These are phyloP conservation scores for Panurus biarmicus DNA, from an alignment of 2,113 vertebrate species.

Conservation along the genomic window DNA sequence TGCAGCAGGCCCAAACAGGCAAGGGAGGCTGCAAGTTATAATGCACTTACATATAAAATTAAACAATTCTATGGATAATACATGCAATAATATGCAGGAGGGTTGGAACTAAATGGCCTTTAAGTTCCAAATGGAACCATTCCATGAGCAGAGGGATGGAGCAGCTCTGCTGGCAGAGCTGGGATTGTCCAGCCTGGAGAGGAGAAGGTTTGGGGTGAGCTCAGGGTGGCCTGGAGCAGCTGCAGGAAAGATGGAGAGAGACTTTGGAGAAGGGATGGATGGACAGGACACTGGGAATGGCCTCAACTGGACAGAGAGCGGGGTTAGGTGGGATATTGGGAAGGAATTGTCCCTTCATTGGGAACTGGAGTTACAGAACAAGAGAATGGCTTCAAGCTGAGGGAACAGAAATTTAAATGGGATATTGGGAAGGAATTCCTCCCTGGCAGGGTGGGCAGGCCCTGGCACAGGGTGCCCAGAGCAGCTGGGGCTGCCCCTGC, in stretches of 20 bases:
- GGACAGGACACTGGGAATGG: background rate
- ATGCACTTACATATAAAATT: too few species aligned
- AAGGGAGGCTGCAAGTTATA: rapidly evolving
- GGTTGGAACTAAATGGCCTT: background rate
- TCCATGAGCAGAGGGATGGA: background rate
- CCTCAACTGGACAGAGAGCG: background rate
- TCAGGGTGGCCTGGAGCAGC: background rate
- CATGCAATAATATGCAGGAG: background rate
- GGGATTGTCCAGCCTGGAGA: background rate
- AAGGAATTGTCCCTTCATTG: background rate
- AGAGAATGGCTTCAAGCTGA: too few species aligned
- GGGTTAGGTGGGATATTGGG: background rate
- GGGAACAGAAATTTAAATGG: too few species aligned
- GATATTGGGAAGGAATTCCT: background rate
- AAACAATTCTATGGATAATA: too few species aligned
- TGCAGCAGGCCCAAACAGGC: background rate
- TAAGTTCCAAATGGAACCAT: background rate
- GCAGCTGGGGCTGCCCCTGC: too few species aligned
- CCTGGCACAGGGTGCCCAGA: rapidly evolving
- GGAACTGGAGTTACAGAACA: too few species aligned
- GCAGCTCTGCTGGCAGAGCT: background rate
- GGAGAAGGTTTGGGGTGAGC: background rate
- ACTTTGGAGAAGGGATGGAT: background rate
- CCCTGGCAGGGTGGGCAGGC: rapidly evolving
- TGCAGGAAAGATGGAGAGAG: background rate